Base-by-base conservation (phyloP, 2,113 vertebrate species). In the Odontesthes bonariensis region DNA sequence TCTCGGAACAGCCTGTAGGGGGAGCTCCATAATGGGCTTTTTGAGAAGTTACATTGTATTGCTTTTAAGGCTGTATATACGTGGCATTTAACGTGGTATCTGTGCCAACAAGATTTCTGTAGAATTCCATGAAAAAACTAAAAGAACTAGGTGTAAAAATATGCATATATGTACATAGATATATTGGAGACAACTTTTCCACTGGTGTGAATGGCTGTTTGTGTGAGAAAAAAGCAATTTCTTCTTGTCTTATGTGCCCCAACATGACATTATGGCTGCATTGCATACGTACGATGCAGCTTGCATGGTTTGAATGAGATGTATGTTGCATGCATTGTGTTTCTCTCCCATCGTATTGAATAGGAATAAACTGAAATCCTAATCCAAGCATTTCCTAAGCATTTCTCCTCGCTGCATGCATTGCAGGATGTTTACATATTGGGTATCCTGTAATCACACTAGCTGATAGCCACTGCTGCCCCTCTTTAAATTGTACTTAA, bases 401-500 rank as follows among this genome's bases (percentile, higher is more conserved):
- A 13, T 86, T 32, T 69, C 44, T 51, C 60, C 13, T 42, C 51
- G 31, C 79, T 56, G 7, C 52, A 57, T 47, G 74, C 82, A 57
- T 54, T 52, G 52, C 46, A 7, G 44, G 8, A 11, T 73, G 31
- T 78, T 81, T 75, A 73, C 56, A 33, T 76, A 66, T 68, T 60
- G 63, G 46, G 77, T 86, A 63, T 89, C 79, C 81, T 90, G 73
- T 91, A 92, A 91, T 91, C 88, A 89, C 87, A 89, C 58, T 54
- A 54, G 67, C 84, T 84, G 87, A 90, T 88, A 85, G 81, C 73
- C 77, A 76, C 56, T 16, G 46, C 72, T 80, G 78, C 84, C 84
- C 85, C 77, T 86, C 81, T 90, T 90, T 90, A 90, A 88, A 74
- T 83, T 87, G 73, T 80, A 82, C 79, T 90, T 93, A 93, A 91